Conservation (phyloP, 1,140 invertebrate species). For the Ctenoplectra terminalis region DNA sequence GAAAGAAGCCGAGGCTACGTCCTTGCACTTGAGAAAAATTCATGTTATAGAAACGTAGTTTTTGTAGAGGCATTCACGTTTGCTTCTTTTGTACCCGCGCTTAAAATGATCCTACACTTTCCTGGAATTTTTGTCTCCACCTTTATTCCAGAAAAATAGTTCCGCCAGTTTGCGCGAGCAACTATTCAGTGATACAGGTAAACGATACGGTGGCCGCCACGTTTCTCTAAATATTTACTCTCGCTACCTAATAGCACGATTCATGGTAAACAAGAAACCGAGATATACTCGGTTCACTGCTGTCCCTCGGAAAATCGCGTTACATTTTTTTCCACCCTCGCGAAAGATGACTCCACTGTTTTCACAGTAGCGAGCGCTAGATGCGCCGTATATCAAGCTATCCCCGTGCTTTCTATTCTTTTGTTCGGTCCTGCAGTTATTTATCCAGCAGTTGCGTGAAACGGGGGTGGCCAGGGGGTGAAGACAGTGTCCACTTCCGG, state of each 20-base stretch:
- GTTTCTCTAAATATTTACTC: not conserved
- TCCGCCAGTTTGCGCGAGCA: not conserved
- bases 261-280: not conserved
- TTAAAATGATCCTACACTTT: not conserved
- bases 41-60: not conserved
- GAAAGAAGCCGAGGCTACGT: no score
- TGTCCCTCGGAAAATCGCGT: not conserved
- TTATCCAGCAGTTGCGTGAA: conserved; percentile 40
- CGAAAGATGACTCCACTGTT: not conserved
- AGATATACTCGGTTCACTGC: not conserved
- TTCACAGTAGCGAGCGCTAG: conserved; percentile 1
- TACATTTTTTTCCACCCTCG: conserved; percentile 2
- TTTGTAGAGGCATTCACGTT: not conserved
- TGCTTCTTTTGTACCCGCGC: not conserved
- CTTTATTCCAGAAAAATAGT: not conserved
- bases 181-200: not conserved
- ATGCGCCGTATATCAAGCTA: conserved; percentile 20
- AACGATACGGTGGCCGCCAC: not conserved
- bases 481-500: conserved; percentile 40
- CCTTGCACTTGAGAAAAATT: conserved; percentile 1
- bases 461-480: not conserved
- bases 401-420: conserved; percentile 10
- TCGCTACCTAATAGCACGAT: not conserved
- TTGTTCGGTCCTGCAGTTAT: conserved; percentile 45
- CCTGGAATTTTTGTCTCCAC: no score